Evolutionary conservation across 2,888 invertebrate species (phyloP).

Genomic region (Eristalinus aeneus): DNA sequence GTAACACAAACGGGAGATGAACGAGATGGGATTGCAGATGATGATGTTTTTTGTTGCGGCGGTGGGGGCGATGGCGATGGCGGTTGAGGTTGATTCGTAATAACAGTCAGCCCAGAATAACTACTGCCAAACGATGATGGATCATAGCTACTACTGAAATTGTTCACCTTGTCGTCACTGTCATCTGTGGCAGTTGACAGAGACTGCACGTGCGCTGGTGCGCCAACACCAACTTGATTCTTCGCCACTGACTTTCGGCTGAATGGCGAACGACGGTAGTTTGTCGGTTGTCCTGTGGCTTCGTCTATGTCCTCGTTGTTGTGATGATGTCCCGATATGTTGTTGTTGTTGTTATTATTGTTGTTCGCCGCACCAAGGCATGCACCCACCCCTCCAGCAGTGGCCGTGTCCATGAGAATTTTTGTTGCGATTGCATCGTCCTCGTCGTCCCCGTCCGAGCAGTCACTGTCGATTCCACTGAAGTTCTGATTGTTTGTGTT

Average conservation of each 20-base stretch:
- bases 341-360: constrained; percentile 28
- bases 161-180: constrained; percentile 68
- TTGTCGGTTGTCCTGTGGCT: constrained; percentile 22
- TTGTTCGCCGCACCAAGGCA: constrained; percentile 21
- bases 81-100: constrained; percentile 39
- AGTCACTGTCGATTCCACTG: constrained; percentile 68
- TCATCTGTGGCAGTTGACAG: constrained; percentile 23
- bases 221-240: neutral
- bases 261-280: constrained; percentile 42
- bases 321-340: constrained; percentile 3
- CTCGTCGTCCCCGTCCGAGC: constrained; percentile 68
- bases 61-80: neutral
- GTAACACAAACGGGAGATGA: constrained; percentile 64
- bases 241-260: constrained; percentile 15
- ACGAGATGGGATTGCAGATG: constrained; percentile 59
- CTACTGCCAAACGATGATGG: constrained; percentile 64
- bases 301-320: constrained; percentile 26
- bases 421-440: constrained; percentile 60
- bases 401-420: constrained; percentile 51
- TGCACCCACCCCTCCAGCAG: constrained; percentile 6
- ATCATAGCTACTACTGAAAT: constrained; percentile 61
- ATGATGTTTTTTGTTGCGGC: constrained; percentile 31
- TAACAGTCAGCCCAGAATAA: constrained; percentile 59
- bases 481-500: constrained; percentile 72
- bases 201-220: constrained; percentile 7